phyloP scores from a whole-genome alignment of 1,140 invertebrate genomes.

The Heliconius eleuchia region DNA sequence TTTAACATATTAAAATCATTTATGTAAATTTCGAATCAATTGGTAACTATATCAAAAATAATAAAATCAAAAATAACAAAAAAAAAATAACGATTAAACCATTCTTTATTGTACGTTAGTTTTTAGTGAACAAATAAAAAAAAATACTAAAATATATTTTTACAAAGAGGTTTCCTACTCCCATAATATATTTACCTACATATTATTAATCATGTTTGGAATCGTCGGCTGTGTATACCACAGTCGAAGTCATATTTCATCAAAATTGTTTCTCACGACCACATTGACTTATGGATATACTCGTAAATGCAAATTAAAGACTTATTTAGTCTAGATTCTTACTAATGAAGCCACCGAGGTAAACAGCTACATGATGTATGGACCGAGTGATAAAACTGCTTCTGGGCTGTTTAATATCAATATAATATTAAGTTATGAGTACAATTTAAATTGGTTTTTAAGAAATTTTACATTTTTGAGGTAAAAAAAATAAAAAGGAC shows the following conservation, averaged over 20 bases:
- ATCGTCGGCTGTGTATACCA: not conserved
- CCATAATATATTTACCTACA: not conserved
- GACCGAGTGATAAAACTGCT: not conserved
- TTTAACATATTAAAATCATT: too few relatives aligned
- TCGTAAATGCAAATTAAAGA: slow-evolving; percentile 1
- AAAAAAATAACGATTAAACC: too few relatives aligned
- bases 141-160: too few relatives aligned
- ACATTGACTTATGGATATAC: slow-evolving; percentile 6
- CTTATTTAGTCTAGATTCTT: slow-evolving; percentile 1
- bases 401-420: not conserved
- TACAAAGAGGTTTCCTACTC: too few relatives aligned
- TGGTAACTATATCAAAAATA: too few relatives aligned
- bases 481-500: too few relatives aligned
- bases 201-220: not conserved
- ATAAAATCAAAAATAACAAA: too few relatives aligned
- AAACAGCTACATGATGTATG: slow-evolving; percentile 9
- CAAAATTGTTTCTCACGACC: slow-evolving; percentile 7
- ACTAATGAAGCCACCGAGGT: slow-evolving; percentile 11
- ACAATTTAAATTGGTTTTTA: not conserved
- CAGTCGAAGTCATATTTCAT: not conserved
- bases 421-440: not conserved
- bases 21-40: too few relatives aligned
- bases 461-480: too few relatives aligned
- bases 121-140: too few relatives aligned
- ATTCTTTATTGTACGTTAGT: too few relatives aligned